Evolutionary conservation across 1,140 invertebrate species (phyloP).

Genomic region (Oreohelix idahoensis): DNA sequence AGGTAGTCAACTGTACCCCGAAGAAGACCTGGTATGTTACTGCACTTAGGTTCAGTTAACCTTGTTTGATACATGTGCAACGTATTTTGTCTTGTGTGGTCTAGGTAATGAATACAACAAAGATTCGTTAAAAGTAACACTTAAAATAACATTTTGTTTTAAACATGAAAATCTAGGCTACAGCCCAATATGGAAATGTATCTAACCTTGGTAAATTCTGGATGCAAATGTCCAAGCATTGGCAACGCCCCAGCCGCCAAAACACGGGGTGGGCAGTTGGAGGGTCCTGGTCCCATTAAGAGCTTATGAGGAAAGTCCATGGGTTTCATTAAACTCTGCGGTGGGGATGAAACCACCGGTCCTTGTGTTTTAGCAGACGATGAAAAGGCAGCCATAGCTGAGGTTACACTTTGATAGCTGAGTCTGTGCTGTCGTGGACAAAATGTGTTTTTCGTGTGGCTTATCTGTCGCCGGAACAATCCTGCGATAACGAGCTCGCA

Average conservation of each 20-base stretch:
- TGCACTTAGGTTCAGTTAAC: no score
- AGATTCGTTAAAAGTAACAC: no score
- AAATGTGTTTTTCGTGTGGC: not conserved
- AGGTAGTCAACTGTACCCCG: no score
- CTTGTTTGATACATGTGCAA: no score
- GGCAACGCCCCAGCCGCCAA: conserved; percentile 78
- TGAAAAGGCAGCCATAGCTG: not conserved
- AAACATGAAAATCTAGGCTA: no score
- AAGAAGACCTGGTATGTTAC: no score
- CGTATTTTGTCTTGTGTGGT: no score
- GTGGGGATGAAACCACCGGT: conserved; percentile 45
- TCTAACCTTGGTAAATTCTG: conserved; percentile 76
- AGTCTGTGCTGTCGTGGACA: not conserved
- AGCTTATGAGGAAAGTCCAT: conserved; percentile 80
- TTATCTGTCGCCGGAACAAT: not conserved
- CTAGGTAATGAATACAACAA: no score
- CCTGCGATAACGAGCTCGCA: not conserved
- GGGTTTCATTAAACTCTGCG: conserved; percentile 74
- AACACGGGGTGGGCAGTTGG: conserved; percentile 81
- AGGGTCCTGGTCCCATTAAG: conserved; percentile 85
- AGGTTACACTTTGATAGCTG: not conserved
- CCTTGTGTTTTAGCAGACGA: conserved; percentile 1
- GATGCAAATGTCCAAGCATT: conserved; percentile 83
- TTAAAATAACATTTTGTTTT: no score
- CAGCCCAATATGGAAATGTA: no score